Conservation (phyloP, 2,888 invertebrate genomes). For the Cheilosia vernalis region DNA sequence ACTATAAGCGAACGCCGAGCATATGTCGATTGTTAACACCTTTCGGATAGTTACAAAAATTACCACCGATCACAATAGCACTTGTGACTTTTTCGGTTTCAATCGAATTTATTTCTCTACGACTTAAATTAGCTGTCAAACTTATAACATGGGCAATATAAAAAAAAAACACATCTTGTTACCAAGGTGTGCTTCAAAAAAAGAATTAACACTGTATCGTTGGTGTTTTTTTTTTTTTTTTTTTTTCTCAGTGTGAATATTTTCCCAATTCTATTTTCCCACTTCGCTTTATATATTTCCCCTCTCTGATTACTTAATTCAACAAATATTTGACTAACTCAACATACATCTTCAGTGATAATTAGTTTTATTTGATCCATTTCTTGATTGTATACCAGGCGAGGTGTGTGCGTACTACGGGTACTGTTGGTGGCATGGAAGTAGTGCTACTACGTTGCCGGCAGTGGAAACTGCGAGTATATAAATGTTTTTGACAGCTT, state of each 20-base stretch:
- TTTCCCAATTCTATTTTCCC: slow-evolving; percentile 9
- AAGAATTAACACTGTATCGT: slow-evolving; percentile 35
- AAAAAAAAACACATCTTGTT: slow-evolving; percentile 2
- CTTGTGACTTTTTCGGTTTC: too few relatives aligned
- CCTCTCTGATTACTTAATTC: slow-evolving; percentile 32
- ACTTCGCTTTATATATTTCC: background rate
- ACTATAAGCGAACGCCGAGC: too few relatives aligned
- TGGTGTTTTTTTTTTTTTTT: background rate
- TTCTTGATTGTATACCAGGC: slow-evolving; percentile 22
- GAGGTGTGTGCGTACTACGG: slow-evolving; percentile 22
- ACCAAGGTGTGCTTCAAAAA: slow-evolving; percentile 21
- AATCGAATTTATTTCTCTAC: too few relatives aligned
- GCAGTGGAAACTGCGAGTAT: background rate
- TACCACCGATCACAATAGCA: too few relatives aligned
- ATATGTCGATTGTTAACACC: too few relatives aligned
- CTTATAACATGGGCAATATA: too few relatives aligned
- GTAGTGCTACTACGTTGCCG: background rate
- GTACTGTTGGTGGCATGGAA: too few relatives aligned
- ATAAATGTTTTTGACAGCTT: slow-evolving; percentile 42
- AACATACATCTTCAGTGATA: slow-evolving; percentile 45
- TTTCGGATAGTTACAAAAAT: too few relatives aligned
- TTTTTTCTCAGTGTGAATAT: slow-evolving; percentile 1
- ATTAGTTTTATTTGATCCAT: slow-evolving; percentile 55
- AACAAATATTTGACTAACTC: slow-evolving; percentile 49
- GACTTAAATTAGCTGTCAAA: too few relatives aligned